These are phyloP conservation scores for Sorex araneus DNA, from an alignment of 2,113 vertebrate species.

Conservation along the genomic window DNA sequence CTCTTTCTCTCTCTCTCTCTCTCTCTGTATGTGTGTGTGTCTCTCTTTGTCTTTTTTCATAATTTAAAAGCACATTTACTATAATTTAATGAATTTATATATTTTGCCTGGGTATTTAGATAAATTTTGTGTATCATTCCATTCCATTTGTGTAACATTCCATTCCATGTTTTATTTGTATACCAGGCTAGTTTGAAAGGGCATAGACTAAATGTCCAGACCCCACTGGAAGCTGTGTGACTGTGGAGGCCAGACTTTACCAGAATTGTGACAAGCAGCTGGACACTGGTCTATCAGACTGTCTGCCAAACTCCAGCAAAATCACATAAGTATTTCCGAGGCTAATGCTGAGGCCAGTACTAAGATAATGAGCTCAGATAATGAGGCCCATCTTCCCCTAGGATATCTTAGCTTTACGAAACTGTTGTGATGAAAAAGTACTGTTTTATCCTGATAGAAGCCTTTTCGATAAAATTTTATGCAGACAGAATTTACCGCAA, in stretches of 20 bases:
- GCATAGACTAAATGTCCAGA: neutral
- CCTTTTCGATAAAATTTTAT: constrained; percentile 10
- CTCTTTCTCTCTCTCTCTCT: neutral
- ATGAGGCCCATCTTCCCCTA: constrained; percentile 39
- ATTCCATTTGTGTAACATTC: neutral
- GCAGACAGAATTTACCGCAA: neutral
- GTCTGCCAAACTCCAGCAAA: constrained; percentile 67
- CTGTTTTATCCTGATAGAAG: constrained; percentile 9
- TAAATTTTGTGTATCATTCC: neutral
- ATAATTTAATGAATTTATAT: neutral
- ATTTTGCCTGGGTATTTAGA: neutral
- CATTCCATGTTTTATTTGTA: neutral
- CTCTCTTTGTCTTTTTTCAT: neutral
- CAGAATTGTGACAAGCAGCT: constrained; percentile 59
- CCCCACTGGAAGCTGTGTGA: neutral
- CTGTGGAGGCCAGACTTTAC: constrained; percentile 16
- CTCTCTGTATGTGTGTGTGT: too few species aligned
- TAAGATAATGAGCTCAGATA: constrained; percentile 69
- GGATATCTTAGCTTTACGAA: constrained; percentile 44
- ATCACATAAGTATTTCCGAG: constrained; percentile 41
- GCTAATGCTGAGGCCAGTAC: constrained; percentile 18
- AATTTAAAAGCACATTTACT: neutral
- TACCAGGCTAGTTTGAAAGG: constrained; percentile 9
- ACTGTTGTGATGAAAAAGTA: constrained; percentile 56
- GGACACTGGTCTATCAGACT: constrained; percentile 66